These are phyloP conservation scores for Labeo rohita DNA, from an alignment of 2,113 vertebrate species.

Conservation along the genomic window DNA sequence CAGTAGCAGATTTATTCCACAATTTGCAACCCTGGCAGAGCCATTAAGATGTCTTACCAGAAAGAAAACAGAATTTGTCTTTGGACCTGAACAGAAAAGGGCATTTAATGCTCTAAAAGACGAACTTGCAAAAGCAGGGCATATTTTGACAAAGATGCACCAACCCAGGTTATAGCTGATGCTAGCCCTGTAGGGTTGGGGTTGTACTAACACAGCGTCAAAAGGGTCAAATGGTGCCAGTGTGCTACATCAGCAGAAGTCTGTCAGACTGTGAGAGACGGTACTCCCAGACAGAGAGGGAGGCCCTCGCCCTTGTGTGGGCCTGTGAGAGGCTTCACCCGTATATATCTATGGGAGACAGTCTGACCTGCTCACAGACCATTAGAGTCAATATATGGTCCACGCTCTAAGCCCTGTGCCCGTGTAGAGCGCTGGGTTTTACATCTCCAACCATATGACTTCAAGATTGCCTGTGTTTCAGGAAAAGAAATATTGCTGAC, in stretches of 20 bases:
- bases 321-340: too few species aligned
- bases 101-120: slow-evolving; percentile 36
- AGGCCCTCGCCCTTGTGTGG: too few species aligned
- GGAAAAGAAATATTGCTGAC: slow-evolving; percentile 40
- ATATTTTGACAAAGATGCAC: slow-evolving; percentile 51
- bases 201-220: too few species aligned
- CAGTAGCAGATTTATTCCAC: slow-evolving; percentile 5
- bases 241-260: too few species aligned
- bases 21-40: slow-evolving; percentile 10
- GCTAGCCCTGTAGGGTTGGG: slow-evolving; percentile 47
- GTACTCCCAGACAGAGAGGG: too few species aligned
- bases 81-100: slow-evolving; percentile 21
- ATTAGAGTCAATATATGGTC: slow-evolving; percentile 48
- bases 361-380: slow-evolving; percentile 57
- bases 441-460: slow-evolving; percentile 43
- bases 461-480: slow-evolving; percentile 28
- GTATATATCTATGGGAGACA: slow-evolving; percentile 47
- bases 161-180: slow-evolving; percentile 36
- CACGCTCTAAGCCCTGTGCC: slow-evolving; percentile 36
- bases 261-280: too few species aligned
- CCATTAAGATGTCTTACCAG: slow-evolving; percentile 5
- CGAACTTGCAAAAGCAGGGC: slow-evolving; percentile 28
- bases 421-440: slow-evolving; percentile 43
- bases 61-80: background rate
- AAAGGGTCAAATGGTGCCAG: too few species aligned